Evolutionary conservation across 2,113 vertebrate genomes (phyloP), one percentile per base, ranked within the genome.

Genomic region (Etheostoma cragini): DNA sequence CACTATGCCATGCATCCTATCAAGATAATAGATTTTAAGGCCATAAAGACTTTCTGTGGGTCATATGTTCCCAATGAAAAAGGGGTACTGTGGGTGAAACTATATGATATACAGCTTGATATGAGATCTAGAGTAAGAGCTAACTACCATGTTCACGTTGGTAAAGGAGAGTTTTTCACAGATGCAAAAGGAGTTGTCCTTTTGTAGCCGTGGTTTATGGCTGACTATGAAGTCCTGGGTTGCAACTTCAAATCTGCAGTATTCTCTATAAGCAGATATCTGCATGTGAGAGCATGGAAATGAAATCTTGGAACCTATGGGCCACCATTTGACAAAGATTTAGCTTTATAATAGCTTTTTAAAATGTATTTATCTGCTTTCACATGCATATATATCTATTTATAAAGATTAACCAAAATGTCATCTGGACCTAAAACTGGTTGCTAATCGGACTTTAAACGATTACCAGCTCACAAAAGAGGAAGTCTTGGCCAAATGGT

Each of bases 21-120:
- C 69, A 76, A 35, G 49, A 63, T 66, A 73, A 62, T 62, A n/a
- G 47, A 53, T 54, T 64, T 80, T 68, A 61, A 19, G 22, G 46
- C 22, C 56, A 15, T 53, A 42, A 33, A 57, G 52, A 68, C 22
- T 57, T 21, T 52, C 49, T 72, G 13, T 62, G 61, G 70, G 19
- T 75, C 21, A 63, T 54, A 42, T 38, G 30, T 45, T 75, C 63
- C 50, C 65, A 26, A 12, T 63, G 21, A 50, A 75, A 58, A 19
- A 19, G 45, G 7, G 69, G 38, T 50, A 42, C 35, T 38, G 8
- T 38, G 30, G 22, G 52, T 6, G 53, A n/a, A 52, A 62, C 24
- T 71, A 42, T 38, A 76, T 47, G n/a, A 60, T 50, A 30, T 30
- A 30, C 30, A 30, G 2, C 3, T 30, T 30, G 30, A 30, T 30